Evolutionary conservation across 2,888 invertebrate genomes (phyloP).

Genomic region (Linnaemya vulpina): DNA sequence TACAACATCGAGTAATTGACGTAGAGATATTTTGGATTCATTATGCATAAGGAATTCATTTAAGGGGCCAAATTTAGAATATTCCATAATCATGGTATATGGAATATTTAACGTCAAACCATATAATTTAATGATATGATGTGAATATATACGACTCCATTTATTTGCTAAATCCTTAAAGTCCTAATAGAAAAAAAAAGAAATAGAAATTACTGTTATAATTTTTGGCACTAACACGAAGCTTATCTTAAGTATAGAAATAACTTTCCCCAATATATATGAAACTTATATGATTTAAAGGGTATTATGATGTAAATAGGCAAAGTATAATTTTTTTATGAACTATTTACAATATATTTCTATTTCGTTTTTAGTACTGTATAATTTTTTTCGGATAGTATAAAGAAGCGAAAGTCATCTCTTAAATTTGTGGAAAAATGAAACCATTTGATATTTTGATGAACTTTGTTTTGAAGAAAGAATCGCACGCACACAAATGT

Average conservation of each 20-base stretch:
- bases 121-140: constrained; percentile 89
- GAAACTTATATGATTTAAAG: too few relatives aligned
- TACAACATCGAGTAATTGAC: constrained; percentile 92
- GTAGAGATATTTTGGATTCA: constrained; percentile 84
- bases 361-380: too few relatives aligned
- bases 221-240: too few relatives aligned
- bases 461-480: neutral
- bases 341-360: too few relatives aligned
- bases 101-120: constrained; percentile 91
- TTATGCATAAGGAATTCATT: constrained; percentile 84
- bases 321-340: too few relatives aligned
- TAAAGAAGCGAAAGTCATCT: too few relatives aligned
- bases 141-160: constrained; percentile 91
- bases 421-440: too few relatives aligned
- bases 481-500: neutral
- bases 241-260: too few relatives aligned
- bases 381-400: too few relatives aligned
- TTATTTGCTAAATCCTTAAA: constrained; percentile 90
- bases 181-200: constrained; percentile 84
- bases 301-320: too few relatives aligned
- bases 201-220: neutral
- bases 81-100: constrained; percentile 92
- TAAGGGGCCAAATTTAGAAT: constrained; percentile 90
- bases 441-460: too few relatives aligned
- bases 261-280: too few relatives aligned